Evolutionary conservation across 2,888 invertebrate species (phyloP), one percentile per base, ranked within the genome.

Genomic region (Calameuta filiformis): DNA sequence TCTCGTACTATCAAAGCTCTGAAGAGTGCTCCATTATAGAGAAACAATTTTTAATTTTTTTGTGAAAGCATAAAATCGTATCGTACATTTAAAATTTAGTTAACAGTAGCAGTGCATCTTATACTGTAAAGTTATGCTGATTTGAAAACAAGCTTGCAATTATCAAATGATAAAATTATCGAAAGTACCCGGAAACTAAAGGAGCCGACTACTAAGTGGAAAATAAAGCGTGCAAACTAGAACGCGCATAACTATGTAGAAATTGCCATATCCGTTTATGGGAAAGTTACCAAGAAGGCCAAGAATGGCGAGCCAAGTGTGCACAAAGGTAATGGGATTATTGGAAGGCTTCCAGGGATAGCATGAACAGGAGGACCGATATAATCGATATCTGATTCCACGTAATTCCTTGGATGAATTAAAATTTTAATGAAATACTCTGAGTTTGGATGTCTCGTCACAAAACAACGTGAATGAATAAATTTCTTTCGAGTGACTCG

Each of bases 271-370:
- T 56, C 56, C 56, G 23, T 56, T 56, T 56, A 56, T 56, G 23
- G 56, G 23, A 56, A 23, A 56, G 56, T 23, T 56, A 56, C 56
- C 56, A 23, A 56, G 56, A 56, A 56, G 74, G 73, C 75, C 40
- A 75, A 69, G 75, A 56, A 77, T 77, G 68, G 77, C 69, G 40
- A 69, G 71, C 69, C 78, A 75, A 68, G 40, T 40, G 78, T 73
- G 78, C 76, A 76, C 34, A 75, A 76, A 68, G 34, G 79, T 81
- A 81, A 81, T 76, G 76, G 76, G 79, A 79, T 81, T 81, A 81
- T 79, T 79, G 81, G 79, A 79, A 75, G 81, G 79, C 79, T 81
- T 81, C 81, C 79, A 71, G 15, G 23, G 4, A 15, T 23, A 23
- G 9, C 23, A 56, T 0, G 56, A 56, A 9, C 56, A 56, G 23